These are phyloP conservation scores for Oophaga pumilio DNA, from an alignment of 2,113 vertebrate species.

Conservation along the genomic window DNA sequence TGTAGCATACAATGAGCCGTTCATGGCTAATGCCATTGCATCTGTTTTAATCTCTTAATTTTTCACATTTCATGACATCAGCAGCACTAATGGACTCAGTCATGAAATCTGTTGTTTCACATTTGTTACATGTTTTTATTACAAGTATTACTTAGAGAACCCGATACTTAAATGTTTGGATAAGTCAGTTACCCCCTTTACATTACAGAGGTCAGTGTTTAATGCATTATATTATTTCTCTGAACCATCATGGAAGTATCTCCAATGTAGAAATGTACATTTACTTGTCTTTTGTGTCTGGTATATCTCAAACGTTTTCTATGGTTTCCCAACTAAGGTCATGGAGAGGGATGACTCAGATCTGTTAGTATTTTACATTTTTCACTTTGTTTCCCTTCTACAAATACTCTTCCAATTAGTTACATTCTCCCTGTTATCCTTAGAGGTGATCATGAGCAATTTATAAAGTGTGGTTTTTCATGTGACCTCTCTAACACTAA, in stretches of 20 bases:
- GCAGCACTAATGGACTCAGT: constrained; percentile 31
- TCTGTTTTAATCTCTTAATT: constrained; percentile 20
- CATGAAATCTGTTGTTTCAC: constrained; percentile 28
- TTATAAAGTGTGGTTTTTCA: constrained; percentile 22
- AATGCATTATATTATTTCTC: constrained; percentile 38
- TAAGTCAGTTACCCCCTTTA: constrained; percentile 30
- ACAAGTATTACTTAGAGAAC: constrained; percentile 40
- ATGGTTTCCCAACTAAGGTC: constrained; percentile 19
- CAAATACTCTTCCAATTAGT: constrained; percentile 41
- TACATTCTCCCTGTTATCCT: neutral
- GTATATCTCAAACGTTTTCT: constrained; percentile 43
- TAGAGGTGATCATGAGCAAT: constrained; percentile 41
- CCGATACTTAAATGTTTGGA: constrained; percentile 38
- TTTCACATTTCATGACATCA: constrained; percentile 24
- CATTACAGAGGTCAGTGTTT: constrained; percentile 34
- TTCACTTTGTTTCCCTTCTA: constrained; percentile 39
- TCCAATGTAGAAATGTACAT: constrained; percentile 32
- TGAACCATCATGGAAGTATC: neutral
- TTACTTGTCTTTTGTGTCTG: constrained; percentile 36
- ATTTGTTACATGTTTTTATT: constrained; percentile 46
- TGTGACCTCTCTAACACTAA: constrained; percentile 6
- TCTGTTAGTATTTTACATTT: constrained; percentile 52
- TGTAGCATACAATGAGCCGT: neutral
- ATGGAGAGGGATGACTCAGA: neutral
- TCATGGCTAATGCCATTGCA: neutral